Evolutionary conservation across 2,888 invertebrate species (phyloP).

Genomic region (Drosophila stalkeri): DNA sequence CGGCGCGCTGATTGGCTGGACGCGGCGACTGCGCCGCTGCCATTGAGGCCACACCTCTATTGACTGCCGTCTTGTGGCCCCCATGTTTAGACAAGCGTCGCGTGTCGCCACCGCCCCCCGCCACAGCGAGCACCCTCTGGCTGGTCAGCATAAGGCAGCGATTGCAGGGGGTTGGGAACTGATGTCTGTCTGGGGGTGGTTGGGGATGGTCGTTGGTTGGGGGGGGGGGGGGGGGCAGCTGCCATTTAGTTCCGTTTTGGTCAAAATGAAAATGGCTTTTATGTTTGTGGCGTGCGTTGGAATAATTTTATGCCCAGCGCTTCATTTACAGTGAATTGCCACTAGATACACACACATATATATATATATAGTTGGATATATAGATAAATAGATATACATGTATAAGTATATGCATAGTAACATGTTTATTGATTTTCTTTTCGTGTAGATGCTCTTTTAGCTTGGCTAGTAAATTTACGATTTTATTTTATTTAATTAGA

Average conservation of each 20-base stretch:
- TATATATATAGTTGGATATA: constrained; percentile 17
- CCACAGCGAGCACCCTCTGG: constrained; percentile 14
- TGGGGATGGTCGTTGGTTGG: constrained; percentile 2
- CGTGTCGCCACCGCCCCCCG: constrained; percentile 39
- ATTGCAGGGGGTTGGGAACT: constrained; percentile 1
- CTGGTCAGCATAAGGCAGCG: constrained; percentile 15
- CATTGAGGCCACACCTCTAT: constrained; percentile 76
- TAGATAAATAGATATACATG: neutral
- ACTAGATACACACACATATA: neutral
- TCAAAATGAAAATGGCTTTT: constrained; percentile 80
- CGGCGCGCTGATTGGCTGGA: constrained; percentile 69
- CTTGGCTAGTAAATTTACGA: constrained; percentile 63
- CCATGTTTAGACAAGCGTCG: constrained; percentile 56
- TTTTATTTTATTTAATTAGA: constrained; percentile 66
- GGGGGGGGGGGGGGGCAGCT: too few species aligned
- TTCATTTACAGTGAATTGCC: constrained; percentile 62
- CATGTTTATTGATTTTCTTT: constrained; percentile 64
- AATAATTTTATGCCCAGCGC: constrained; percentile 68
- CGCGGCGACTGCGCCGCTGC: constrained; percentile 74
- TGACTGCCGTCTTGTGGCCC: constrained; percentile 57
- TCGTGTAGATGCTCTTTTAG: constrained; percentile 6
- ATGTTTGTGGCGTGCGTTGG: constrained; percentile 70
- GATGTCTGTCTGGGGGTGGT: neutral
- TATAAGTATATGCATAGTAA: constrained; percentile 55
- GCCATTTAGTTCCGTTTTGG: constrained; percentile 44